Percentiles rank a stretch among this genome's conserved stretches.
Evolutionary conservation across 2,888 invertebrate genomes (phyloP).

Genomic region (Linyphia triangularis): DNA sequence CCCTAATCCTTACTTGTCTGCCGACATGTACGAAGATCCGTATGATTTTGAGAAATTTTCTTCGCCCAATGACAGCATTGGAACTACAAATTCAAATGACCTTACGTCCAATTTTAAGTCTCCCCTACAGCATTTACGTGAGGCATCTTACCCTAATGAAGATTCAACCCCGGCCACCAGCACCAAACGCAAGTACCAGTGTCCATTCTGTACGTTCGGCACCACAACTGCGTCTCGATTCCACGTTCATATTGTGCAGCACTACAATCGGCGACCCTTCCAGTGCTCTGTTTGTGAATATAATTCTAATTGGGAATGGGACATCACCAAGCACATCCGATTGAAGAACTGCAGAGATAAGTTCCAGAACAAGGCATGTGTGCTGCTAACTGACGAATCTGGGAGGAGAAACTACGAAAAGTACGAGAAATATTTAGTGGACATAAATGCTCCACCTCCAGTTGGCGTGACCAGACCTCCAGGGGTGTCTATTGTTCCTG

Average conservation of each 20-base stretch:
- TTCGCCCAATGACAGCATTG: slow-evolving; percentile 27
- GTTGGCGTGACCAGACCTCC: not conserved
- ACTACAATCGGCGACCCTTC: slow-evolving; percentile 93
- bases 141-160: slow-evolving; percentile 2
- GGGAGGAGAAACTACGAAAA: slow-evolving; percentile 94
- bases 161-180: slow-evolving; percentile 73
- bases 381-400: slow-evolving; percentile 92
- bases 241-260: slow-evolving; percentile 95
- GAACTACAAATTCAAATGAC: not conserved
- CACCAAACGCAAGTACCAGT: slow-evolving; percentile 88
- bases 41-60: slow-evolving; percentile 64
- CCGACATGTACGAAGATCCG: slow-evolving; percentile 21
- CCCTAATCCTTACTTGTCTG: slow-evolving; percentile 27
- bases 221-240: slow-evolving; percentile 95
- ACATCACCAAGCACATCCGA: slow-evolving; percentile 96
- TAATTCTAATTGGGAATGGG: slow-evolving; percentile 97
- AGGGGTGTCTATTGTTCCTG: not conserved
- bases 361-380: slow-evolving; percentile 86
- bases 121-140: slow-evolving; percentile 18
- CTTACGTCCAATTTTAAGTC: slow-evolving; percentile 14
- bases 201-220: slow-evolving; percentile 95
- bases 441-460: slow-evolving; percentile 38
- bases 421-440: slow-evolving; percentile 88
- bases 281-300: slow-evolving; percentile 96
- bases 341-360: slow-evolving; percentile 89